Base-by-base conservation (phyloP, 2,113 vertebrate species). In the Trichomycterus rosablanca region DNA sequence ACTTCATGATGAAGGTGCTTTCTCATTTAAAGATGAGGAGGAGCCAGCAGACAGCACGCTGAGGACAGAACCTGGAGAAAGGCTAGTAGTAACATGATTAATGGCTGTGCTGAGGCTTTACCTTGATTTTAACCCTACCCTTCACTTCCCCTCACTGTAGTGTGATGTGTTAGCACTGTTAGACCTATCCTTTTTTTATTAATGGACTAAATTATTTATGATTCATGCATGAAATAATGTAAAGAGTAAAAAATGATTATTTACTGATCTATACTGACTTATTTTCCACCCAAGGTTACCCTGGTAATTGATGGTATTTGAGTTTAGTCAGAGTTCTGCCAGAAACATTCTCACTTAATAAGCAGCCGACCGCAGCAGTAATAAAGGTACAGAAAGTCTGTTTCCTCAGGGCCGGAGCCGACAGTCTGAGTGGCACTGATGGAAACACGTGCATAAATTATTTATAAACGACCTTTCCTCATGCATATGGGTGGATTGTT, bases 51-150 rank as follows among this genome's bases (percentile, higher is more conserved):
- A 80, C 46, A 77, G 78, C 18, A 59, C 60, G 43, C 71, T 67
- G 67, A 76, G 50, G 1, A 37, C 64, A 76, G 82, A 88, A 26
- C 73, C 79, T 12, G 59, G 69, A 14, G 89, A 89, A 93, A 99
- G 95, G 96, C 94, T 86, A 93, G 96, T 98, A 80, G 58, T 68
- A 74, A 74, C 84, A 91, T 92, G 80, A 93, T 93, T 89, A 89
- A 91, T 92, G 88, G 82, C 48, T 70, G 67, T 46, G 64, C 16
- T 50, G 30, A 42, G 28, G n/a, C n/a, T n/a, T n/a, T n/a, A 78
- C 77, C 63, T 0, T 51, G 16, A 32, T 74, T 7, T 32, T 24
- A 37, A 23, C 40, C 57, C 22, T 28, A 9, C 28, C 22, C 51
- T 44, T 37, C 20, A 34, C 46, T 40, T 40, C 42, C 49, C 20